Conservation (phyloP, 1,140 invertebrate genomes). For the Zaprionus africanus region DNA sequence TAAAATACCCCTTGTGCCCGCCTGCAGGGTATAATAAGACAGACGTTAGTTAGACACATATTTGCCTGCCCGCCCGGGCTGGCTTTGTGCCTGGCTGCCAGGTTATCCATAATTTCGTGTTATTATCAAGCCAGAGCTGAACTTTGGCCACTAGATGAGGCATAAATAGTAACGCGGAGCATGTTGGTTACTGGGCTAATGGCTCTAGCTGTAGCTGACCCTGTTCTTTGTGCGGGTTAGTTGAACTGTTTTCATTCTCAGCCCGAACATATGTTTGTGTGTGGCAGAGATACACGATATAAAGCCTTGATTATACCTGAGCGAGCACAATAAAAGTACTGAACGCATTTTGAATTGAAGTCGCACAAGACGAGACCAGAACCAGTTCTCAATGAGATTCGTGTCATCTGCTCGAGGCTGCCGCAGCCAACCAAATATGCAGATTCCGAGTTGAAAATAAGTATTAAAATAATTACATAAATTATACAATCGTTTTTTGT, state of each 20-base stretch:
- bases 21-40: constrained; percentile 21
- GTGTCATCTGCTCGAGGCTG: constrained; percentile 15
- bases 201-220: constrained; percentile 58
- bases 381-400: constrained; percentile 34
- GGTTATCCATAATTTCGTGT: constrained; percentile 31
- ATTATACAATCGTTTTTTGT: background rate
- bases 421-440: constrained; percentile 20
- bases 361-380: constrained; percentile 13
- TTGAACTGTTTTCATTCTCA: constrained; percentile 60
- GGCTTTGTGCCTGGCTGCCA: background rate
- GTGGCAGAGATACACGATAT: background rate
- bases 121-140: constrained; percentile 34
- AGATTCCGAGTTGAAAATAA: constrained; percentile 16
- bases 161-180: constrained; percentile 49
- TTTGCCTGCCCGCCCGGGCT: constrained; percentile 18
- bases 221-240: constrained; percentile 75
- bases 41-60: constrained; percentile 32
- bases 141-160: constrained; percentile 35
- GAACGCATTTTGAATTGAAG: constrained; percentile 18
- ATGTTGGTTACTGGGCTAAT: constrained; percentile 82
- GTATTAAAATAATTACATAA: constrained; percentile 7
- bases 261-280: constrained; percentile 28
- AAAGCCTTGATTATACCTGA: constrained; percentile 42
- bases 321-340: constrained; percentile 25
- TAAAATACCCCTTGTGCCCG: background rate